phyloP scores from a whole-genome alignment of 2,888 invertebrate genomes.

The Acanthoscelides obtectus region DNA sequence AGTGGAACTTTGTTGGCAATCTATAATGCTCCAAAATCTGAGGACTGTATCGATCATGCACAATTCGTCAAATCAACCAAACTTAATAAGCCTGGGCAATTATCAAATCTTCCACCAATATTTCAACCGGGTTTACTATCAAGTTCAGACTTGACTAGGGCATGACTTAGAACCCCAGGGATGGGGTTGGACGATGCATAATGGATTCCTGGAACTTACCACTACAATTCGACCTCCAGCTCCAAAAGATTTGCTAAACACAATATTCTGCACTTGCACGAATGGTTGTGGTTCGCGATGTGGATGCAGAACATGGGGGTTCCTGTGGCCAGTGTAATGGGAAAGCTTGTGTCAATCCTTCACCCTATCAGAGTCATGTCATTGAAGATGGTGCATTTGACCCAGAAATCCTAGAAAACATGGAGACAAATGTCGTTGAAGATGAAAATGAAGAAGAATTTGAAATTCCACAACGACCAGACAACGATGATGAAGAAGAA shows the following conservation, averaged over 20 bases:
- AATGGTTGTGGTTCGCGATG: constrained; percentile 30
- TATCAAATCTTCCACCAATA: constrained; percentile 38
- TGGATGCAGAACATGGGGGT: constrained; percentile 34
- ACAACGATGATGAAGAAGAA: no score
- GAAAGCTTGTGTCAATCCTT: not conserved
- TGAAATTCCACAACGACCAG: no score
- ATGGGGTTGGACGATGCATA: constrained; percentile 28
- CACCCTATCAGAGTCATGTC: not conserved
- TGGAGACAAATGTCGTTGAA: no score
- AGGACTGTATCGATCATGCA: not conserved
- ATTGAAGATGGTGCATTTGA: not conserved
- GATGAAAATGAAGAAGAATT: no score
- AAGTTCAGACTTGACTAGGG: constrained; percentile 29
- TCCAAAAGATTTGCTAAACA: constrained; percentile 28
- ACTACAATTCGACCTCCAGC: constrained; percentile 32
- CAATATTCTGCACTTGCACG: constrained; percentile 30
- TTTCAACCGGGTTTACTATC: constrained; percentile 28
- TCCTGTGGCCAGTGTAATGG: constrained; percentile 1
- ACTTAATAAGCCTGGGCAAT: constrained; percentile 36
- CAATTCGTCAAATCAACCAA: constrained; percentile 34
- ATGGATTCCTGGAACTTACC: constrained; percentile 34
- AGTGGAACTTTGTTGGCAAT: constrained; percentile 31
- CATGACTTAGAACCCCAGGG: constrained; percentile 25
- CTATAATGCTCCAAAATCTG: constrained; percentile 27
- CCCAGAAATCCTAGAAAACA: no score